phyloP scores from a whole-genome alignment of 2,113 vertebrate genomes.

The Kryptolebias marmoratus region DNA sequence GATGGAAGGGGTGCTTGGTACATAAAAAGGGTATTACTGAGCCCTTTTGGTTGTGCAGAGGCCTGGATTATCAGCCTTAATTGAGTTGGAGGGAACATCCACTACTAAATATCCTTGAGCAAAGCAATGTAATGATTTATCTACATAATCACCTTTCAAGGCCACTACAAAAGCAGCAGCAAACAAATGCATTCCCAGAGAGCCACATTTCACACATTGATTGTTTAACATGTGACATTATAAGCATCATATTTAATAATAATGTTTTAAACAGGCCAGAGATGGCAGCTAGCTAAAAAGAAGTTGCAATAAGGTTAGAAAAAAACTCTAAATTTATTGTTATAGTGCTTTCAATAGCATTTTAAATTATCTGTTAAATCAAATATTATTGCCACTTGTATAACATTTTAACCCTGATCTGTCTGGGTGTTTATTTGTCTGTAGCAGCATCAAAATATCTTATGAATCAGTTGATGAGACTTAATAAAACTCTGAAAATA shows the following conservation, averaged over 20 bases:
- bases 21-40: slow-evolving; percentile 28
- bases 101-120: slow-evolving; percentile 37
- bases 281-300: slow-evolving; percentile 9
- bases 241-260: slow-evolving; percentile 9
- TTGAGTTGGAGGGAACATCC: slow-evolving; percentile 34
- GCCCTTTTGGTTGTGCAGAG: slow-evolving; percentile 15
- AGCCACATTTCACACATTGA: slow-evolving; percentile 18
- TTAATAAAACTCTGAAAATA: no score
- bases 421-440: no score
- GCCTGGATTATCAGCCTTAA: slow-evolving; percentile 47
- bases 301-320: background rate
- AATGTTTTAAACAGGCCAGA: slow-evolving; percentile 29
- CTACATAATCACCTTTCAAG: slow-evolving; percentile 33
- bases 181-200: slow-evolving; percentile 16
- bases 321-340: background rate
- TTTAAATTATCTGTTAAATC: slow-evolving; percentile 17
- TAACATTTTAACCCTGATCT: no score
- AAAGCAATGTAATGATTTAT: slow-evolving; percentile 46
- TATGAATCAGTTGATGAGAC: no score
- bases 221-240: background rate
- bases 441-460: no score
- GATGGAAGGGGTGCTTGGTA: slow-evolving; percentile 17
- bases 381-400: no score
- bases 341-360: slow-evolving; percentile 1
- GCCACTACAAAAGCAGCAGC: slow-evolving; percentile 36